These are phyloP conservation scores for Xestoiulus laeticollis DNA, from an alignment of 2,888 invertebrate species.

Conservation along the genomic window DNA sequence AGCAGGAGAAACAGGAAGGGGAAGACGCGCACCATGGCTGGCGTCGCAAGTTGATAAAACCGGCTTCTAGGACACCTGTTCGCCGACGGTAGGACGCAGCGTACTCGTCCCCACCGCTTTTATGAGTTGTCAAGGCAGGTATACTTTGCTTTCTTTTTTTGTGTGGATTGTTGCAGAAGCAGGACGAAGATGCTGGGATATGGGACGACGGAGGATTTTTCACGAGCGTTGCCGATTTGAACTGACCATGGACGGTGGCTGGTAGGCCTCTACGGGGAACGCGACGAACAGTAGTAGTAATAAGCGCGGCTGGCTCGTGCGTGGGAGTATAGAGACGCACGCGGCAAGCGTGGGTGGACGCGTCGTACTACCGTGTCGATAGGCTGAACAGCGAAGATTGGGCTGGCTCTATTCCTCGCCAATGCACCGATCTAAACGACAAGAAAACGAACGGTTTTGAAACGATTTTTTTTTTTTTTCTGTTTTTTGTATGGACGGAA, in stretches of 20 bases:
- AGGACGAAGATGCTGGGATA: neutral
- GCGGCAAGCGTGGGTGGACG: slow-evolving; percentile 42
- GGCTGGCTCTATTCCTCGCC: neutral
- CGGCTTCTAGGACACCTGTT: no score
- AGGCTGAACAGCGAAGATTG: neutral
- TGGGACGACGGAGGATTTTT: neutral
- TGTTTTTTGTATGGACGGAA: neutral
- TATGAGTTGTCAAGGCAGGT: no score
- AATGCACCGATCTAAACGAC: neutral
- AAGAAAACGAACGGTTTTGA: neutral
- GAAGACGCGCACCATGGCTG: neutral
- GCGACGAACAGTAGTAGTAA: neutral
- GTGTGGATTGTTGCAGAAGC: neutral
- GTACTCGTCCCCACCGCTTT: no score
- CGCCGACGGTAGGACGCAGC: no score
- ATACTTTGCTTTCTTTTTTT: no score
- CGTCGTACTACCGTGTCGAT: slow-evolving; percentile 19
- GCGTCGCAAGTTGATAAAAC: no score
- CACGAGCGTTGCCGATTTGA: neutral
- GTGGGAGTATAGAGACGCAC: neutral
- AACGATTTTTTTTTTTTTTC: neutral
- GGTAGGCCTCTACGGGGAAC: slow-evolving; percentile 23
- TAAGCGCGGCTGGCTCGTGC: neutral
- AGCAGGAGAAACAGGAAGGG: neutral
- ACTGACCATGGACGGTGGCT: slow-evolving; percentile 5